phyloP scores from a whole-genome alignment of 1,140 invertebrate species.

The Doryteuthis pealeii region DNA sequence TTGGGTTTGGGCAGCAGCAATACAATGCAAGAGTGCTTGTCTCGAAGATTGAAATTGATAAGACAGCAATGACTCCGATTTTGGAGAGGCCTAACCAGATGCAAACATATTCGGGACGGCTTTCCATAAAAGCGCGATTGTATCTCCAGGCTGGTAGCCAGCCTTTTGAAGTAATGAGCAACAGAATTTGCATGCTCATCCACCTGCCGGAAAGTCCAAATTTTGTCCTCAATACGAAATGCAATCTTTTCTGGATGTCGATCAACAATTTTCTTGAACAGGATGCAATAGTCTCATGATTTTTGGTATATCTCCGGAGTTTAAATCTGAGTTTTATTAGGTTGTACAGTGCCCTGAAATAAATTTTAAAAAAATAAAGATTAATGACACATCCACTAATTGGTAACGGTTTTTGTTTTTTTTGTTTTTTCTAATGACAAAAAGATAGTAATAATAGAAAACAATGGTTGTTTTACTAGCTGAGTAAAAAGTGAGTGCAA shows the following conservation, averaged over 20 bases:
- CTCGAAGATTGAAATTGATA: slow-evolving; percentile 86
- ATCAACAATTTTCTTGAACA: slow-evolving; percentile 68
- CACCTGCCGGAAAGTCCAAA: slow-evolving; percentile 79
- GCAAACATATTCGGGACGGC: slow-evolving; percentile 76
- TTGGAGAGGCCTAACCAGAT: slow-evolving; percentile 88
- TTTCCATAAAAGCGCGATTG: slow-evolving; percentile 83
- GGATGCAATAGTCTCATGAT: slow-evolving; percentile 66
- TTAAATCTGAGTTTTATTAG: slow-evolving; percentile 30
- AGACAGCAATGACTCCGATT: slow-evolving; percentile 78
- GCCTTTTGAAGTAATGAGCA: slow-evolving; percentile 65
- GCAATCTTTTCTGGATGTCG: slow-evolving; percentile 78
- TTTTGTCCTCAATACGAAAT: slow-evolving; percentile 76
- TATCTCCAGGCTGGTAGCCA: slow-evolving; percentile 67
- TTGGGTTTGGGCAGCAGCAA: slow-evolving; percentile 77
- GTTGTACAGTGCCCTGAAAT: slow-evolving; percentile 35
- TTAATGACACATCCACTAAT: not conserved
- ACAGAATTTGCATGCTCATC: slow-evolving; percentile 77
- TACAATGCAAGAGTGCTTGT: slow-evolving; percentile 81
- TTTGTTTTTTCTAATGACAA: too few relatives aligned
- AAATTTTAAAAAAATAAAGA: slow-evolving; percentile 5
- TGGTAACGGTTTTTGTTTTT: too few relatives aligned
- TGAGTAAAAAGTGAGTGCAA: too few relatives aligned
- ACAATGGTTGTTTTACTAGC: too few relatives aligned
- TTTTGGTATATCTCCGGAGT: slow-evolving; percentile 49
- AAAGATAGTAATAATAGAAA: too few relatives aligned